These are phyloP conservation scores for Sus cebifrons DNA, from an alignment of 2,797 vertebrate species.

Conservation along the genomic window DNA sequence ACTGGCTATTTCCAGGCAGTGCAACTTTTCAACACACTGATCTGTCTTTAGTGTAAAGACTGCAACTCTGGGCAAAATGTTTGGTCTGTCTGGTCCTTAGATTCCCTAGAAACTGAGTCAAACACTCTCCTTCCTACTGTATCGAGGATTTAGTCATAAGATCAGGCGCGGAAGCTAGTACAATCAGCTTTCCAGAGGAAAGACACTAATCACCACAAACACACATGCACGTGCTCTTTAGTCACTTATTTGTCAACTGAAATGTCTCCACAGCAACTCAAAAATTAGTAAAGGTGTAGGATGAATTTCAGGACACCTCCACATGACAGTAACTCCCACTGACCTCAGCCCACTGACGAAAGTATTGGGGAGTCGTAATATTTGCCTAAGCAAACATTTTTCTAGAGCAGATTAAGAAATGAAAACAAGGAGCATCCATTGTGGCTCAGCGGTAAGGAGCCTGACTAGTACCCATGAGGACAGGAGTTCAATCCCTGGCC, in stretches of 20 bases:
- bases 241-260: not conserved
- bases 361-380: not conserved
- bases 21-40: not conserved
- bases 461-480: too few relatives aligned
- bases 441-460: too few relatives aligned
- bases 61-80: not conserved
- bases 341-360: not conserved
- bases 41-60: not conserved
- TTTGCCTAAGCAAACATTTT: slow-evolving; percentile 41
- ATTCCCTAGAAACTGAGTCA: not conserved
- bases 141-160: slow-evolving; percentile 26
- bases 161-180: not conserved
- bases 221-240: not conserved
- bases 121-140: not conserved
- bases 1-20: not conserved
- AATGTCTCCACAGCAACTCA: slow-evolving; percentile 13
- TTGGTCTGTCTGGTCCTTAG: slow-evolving; percentile 2
- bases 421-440: not conserved
- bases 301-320: not conserved
- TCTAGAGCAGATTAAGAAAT: not conserved
- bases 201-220: not conserved
- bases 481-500: too few relatives aligned
- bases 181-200: not conserved
- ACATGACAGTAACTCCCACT: not conserved
- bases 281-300: slow-evolving; percentile 4